These are phyloP conservation scores for Actenoides hombroni DNA, from an alignment of 2,113 vertebrate species.

Conservation along the genomic window DNA sequence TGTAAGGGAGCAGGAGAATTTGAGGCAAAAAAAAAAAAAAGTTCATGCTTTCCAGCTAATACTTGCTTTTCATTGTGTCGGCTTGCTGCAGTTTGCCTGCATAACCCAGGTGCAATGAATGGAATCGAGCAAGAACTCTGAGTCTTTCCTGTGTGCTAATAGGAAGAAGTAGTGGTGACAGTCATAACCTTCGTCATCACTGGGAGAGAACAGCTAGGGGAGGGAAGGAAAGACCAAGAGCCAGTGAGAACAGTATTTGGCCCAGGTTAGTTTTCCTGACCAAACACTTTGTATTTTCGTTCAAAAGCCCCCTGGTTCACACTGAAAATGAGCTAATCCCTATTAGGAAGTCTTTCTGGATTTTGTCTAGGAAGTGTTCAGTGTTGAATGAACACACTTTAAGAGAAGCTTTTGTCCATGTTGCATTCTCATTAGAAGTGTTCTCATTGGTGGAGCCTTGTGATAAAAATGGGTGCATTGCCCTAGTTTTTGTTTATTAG, in stretches of 20 bases:
- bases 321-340: constrained; percentile 53
- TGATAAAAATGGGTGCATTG: constrained; percentile 21
- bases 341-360: constrained; percentile 43
- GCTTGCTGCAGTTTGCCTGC: not conserved
- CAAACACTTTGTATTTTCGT: constrained; percentile 48
- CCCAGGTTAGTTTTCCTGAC: constrained; percentile 46
- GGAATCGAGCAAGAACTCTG: not conserved
- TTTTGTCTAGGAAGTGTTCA: constrained; percentile 41
- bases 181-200: not conserved
- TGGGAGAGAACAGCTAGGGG: not conserved
- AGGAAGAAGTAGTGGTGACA: constrained; percentile 39
- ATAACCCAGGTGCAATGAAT: constrained; percentile 20
- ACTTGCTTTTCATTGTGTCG: not conserved
- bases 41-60: not conserved
- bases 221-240: not conserved
- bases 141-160: constrained; percentile 1
- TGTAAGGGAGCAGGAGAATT: not conserved
- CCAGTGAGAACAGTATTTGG: constrained; percentile 53
- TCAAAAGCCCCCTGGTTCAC: constrained; percentile 24
- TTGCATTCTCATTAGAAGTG: constrained; percentile 54
- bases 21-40: not conserved
- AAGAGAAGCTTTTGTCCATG: constrained; percentile 51
- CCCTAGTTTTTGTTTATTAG: constrained; percentile 28
- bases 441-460: constrained; percentile 43
- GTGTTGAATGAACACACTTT: constrained; percentile 34